Conservation (phyloP, 2,888 invertebrate genomes). For the Zeuzera pyrina region DNA sequence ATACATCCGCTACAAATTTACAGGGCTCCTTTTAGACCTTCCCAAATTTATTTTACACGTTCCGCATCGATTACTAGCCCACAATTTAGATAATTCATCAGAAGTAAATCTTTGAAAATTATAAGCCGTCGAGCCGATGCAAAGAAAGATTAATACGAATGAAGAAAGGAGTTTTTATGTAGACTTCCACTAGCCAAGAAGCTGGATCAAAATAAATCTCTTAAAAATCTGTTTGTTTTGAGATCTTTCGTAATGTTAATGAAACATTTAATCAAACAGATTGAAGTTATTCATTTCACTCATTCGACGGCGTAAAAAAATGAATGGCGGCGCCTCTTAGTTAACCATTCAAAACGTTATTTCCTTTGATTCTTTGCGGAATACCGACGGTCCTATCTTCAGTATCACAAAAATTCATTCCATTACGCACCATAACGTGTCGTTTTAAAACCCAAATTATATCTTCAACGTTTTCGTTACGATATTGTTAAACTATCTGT, state of each 20-base stretch:
- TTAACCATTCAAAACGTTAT: constrained; percentile 26
- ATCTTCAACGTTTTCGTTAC: too few relatives aligned
- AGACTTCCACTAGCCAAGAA: too few relatives aligned
- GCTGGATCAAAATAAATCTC: too few relatives aligned
- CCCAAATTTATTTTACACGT: too few relatives aligned
- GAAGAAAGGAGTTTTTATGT: too few relatives aligned
- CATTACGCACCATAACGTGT: constrained; percentile 27
- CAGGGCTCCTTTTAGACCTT: too few relatives aligned
- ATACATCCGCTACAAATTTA: constrained; percentile 45
- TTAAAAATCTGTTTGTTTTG: too few relatives aligned
- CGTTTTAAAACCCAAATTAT: constrained; percentile 26
- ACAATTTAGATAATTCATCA: constrained; percentile 54
- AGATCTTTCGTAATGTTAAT: too few relatives aligned
- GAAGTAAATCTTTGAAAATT: constrained; percentile 57
- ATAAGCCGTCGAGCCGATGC: constrained; percentile 34
- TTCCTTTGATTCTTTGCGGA: constrained; percentile 28
- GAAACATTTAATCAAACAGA: too few relatives aligned
- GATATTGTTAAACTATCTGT: too few relatives aligned
- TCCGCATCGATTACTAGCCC: constrained; percentile 45
- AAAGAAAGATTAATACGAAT: too few relatives aligned
- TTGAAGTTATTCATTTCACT: too few relatives aligned
- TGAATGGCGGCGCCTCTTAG: constrained; percentile 11
- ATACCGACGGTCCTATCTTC: constrained; percentile 30
- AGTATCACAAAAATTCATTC: constrained; percentile 17
- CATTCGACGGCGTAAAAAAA: constrained; percentile 11